Conservation (phyloP, 2,888 invertebrate species). For the Lasioglossum oenotherae region DNA sequence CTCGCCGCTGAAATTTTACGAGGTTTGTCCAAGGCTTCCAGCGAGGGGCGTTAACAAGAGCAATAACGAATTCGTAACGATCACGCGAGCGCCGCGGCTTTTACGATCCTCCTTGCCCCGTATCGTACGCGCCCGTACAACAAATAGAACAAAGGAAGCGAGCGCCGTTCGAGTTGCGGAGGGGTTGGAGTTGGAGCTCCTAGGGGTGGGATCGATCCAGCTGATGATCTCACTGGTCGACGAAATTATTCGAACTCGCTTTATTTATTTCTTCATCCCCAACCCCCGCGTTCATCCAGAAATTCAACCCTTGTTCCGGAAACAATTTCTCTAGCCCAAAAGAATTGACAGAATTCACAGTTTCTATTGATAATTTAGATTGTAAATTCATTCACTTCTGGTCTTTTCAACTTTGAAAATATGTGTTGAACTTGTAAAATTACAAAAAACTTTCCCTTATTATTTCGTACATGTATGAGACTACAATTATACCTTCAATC, state of each 20-base stretch:
- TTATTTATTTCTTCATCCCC: no score
- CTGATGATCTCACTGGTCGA: not conserved
- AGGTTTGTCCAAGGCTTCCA: conserved; percentile 77
- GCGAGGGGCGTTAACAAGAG: conserved; percentile 79
- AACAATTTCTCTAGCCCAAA: no score
- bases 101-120: conserved; percentile 69
- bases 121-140: conserved; percentile 42
- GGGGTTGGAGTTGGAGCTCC: not conserved
- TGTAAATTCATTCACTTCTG: no score
- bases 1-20: conserved; percentile 74
- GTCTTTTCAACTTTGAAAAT: no score
- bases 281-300: no score
- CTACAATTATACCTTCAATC: no score
- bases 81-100: conserved; percentile 77
- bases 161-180: not conserved
- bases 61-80: conserved; percentile 82
- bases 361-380: no score
- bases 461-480: no score
- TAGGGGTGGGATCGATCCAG: conserved; percentile 8
- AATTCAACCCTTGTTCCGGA: no score
- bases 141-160: conserved; percentile 42
- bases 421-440: no score
- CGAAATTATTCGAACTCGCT: not conserved
- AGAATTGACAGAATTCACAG: no score
- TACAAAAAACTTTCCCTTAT: no score